Evolutionary conservation across 2,797 vertebrate species (phyloP).

Genomic region (Bovichtus variegatus): DNA sequence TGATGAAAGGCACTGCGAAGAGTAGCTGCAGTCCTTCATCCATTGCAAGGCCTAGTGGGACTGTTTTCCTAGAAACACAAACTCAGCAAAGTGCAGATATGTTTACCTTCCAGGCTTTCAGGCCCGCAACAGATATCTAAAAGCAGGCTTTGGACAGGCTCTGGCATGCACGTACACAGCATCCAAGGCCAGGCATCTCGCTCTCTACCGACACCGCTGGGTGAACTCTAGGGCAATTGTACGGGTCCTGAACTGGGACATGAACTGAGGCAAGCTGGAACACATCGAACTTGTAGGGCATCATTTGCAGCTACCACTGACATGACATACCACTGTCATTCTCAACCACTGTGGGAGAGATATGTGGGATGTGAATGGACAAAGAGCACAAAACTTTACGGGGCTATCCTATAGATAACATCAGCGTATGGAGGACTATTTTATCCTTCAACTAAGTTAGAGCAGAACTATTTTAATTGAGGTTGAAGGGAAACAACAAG

Average conservation of each 20-base stretch:
- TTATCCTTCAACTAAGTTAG: neutral
- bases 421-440: neutral
- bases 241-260: constrained; percentile 34
- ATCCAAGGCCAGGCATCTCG: constrained; percentile 45
- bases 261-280: constrained; percentile 45
- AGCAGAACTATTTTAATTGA: neutral
- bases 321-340: too few species aligned
- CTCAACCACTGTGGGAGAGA: constrained; percentile 4
- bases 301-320: constrained; percentile 15
- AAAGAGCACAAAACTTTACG: neutral
- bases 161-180: constrained; percentile 55
- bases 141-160: constrained; percentile 62
- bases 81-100: constrained; percentile 68
- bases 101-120: constrained; percentile 76
- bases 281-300: constrained; percentile 25
- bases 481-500: neutral
- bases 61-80: constrained; percentile 66
- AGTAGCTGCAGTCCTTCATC: constrained; percentile 53
- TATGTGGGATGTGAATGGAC: constrained; percentile 11
- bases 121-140: constrained; percentile 56
- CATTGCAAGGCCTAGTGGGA: constrained; percentile 44
- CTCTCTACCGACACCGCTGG: constrained; percentile 36
- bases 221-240: constrained; percentile 46
- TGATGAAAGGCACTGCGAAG: constrained; percentile 34
- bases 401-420: neutral